These are phyloP conservation scores for Achatina immaculata DNA, from an alignment of 1,140 invertebrate species.

Conservation along the genomic window DNA sequence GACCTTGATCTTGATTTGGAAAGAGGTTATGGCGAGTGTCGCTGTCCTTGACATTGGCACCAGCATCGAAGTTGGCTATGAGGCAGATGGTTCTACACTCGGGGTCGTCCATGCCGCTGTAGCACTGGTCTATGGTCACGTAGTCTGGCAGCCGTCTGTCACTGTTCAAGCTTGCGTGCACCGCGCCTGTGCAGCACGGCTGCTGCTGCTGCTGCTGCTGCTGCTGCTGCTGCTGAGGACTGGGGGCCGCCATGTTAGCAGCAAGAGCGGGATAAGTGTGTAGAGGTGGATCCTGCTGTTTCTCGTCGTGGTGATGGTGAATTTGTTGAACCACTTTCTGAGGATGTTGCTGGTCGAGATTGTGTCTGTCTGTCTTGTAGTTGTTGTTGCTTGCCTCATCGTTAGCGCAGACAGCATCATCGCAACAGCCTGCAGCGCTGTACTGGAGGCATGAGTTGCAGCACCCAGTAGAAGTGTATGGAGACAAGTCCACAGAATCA, in stretches of 20 bases:
- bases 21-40: too few relatives aligned
- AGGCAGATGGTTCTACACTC: constrained; percentile 30
- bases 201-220: neutral
- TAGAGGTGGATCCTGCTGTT: neutral
- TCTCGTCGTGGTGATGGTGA: neutral
- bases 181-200: neutral
- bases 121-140: constrained; percentile 36
- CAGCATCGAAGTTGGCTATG: constrained; percentile 29
- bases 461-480: neutral
- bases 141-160: constrained; percentile 28
- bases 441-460: neutral
- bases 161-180: neutral
- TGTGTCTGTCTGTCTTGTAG: neutral
- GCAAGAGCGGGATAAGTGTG: neutral
- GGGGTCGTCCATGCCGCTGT: constrained; percentile 21
- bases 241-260: too few relatives aligned
- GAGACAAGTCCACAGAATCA: neutral
- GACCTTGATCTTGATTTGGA: neutral
- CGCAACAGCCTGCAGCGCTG: neutral
- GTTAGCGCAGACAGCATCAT: neutral
- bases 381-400: neutral
- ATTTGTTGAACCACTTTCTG: neutral
- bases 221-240: neutral
- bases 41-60: neutral
- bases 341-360: neutral